Base-by-base conservation (phyloP, 2,113 vertebrate species). In the Regulus satrapa region DNA sequence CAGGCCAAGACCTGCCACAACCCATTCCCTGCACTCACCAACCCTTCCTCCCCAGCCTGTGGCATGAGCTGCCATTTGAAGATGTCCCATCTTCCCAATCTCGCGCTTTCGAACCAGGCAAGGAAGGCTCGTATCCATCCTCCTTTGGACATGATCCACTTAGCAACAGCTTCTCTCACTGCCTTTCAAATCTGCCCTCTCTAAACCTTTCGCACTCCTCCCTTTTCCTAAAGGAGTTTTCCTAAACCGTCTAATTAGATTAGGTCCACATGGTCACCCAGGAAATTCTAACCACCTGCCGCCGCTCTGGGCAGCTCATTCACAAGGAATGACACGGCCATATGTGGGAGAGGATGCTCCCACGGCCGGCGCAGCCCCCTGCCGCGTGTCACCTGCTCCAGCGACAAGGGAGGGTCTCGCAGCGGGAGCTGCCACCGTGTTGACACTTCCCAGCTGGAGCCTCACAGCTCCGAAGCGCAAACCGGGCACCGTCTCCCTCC, bases 361-460 rank as follows among this genome's bases (percentile, higher is more conserved):
- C 71, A 26, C 31, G 6, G 12, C 46, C 12, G 1, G 55, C 41
- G 54, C 58, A 21, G 18, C 45, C 61, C 38, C 62, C 59, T 91
- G 85, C 66, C 38, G 1, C 2, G 2, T 71, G 81, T 89, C 93
- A 88, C 89, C 80, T 32, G 59, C 85, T 32, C 32, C 75, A 17
- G 82, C 0, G 4, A 25, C 78, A 88, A n/a, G 13, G 13, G 45
- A 83, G 67, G 85, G 81, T 32, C 55, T 79, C 34, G 0, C 89
- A 79, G 84, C n/a, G 0, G 75, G 86, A 94, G 72, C 92, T 91
- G 89, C 62, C 80, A 32, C 72, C 12, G 21, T 1, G 64, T 2
- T 89, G 89, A 72, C 86, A 64, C 78, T 34, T 85, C 89, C 81
- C 94, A 92, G 93, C 91, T 68, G 89, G 61, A 95, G 36, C 56